Evolutionary conservation across 2,888 invertebrate species (phyloP), one percentile per base, ranked within the genome.

Genomic region (Zele albiditarsus): DNA sequence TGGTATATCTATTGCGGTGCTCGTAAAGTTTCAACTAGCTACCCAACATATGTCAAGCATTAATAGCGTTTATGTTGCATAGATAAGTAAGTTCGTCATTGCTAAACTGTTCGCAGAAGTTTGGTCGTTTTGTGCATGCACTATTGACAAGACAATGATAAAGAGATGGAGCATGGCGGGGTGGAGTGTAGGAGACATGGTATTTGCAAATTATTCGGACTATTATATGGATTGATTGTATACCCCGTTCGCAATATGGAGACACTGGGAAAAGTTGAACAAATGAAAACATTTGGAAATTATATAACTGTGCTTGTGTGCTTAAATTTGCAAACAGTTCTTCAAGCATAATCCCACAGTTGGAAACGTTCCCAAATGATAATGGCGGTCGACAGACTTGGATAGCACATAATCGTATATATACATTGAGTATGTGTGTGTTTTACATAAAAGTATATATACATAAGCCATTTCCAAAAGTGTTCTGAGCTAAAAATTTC

Each of bases 321-420:
- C n/a, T 67, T 28, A 20, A 68, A 68, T 57, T 57, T 33, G 53
- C 10, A 28, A 33, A 23, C 20, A 25, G 28, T 65, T 12, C 38
- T 38, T 31, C 3, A 6, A 62, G 23, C 23, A 57, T 31, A 69
- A 25, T 20, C 20, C 23, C 31, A 33, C 33, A 53, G 28, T 70
- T 70, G 69, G 58, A 69, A 69, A 5, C 25, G 20, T 58, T 69
- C 69, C 69, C 69, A 58, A 60, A 69, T 38, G 58, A 58, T 69
- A 69, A 69, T 58, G 25, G 23, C 2, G 6, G 23, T 27, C 53
- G 12, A 23, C 23, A 38, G 12, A 58, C n/a, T 12, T 31, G 25
- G n/a, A 70, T 16, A 42, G 58, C 27, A 31, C 33, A 58, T 60
- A 60, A 70, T 60, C 60, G 27, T 42, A 70, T 25, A 57, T 57